These are phyloP conservation scores for Xenentodon cancila DNA, from an alignment of 2,797 vertebrate species.

Conservation along the genomic window DNA sequence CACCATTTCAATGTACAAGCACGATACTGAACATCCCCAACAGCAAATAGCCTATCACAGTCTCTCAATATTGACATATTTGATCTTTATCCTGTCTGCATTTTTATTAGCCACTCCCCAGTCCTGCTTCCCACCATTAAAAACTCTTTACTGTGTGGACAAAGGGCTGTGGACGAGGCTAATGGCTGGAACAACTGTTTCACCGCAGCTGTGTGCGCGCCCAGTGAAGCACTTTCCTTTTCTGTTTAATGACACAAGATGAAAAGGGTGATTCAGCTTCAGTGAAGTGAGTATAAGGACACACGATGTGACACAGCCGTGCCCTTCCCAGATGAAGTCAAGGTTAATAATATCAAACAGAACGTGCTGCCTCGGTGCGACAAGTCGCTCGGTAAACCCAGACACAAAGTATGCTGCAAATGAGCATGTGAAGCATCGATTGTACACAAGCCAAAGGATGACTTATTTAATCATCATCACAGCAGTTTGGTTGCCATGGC, in stretches of 20 bases:
- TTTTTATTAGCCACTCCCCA: constrained; percentile 5
- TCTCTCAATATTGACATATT: neutral
- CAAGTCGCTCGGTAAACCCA: neutral
- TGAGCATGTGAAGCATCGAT: neutral
- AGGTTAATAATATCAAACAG: constrained; percentile 29
- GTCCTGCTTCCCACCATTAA: neutral
- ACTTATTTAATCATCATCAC: constrained; percentile 36
- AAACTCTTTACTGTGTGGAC: neutral
- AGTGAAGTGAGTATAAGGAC: constrained; percentile 27
- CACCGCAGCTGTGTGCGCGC: neutral
- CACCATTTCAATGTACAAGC: constrained; percentile 5
- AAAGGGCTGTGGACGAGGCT: neutral
- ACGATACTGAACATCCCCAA: neutral
- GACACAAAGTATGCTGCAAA: constrained; percentile 7
- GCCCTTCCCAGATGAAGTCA: constrained; percentile 60
- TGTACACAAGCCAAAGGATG: constrained; percentile 16
- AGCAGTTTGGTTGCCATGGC: constrained; percentile 38
- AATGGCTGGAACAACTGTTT: neutral
- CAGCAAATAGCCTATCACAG: neutral
- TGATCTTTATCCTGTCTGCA: neutral
- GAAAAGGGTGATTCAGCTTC: constrained; percentile 25
- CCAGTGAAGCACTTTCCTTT: constrained; percentile 9
- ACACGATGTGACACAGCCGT: constrained; percentile 24
- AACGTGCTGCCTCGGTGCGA: constrained; percentile 31
- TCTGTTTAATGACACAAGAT: constrained; percentile 23